Evolutionary conservation across 2,113 vertebrate genomes (phyloP).

Genomic region (Hippocampus abdominalis): DNA sequence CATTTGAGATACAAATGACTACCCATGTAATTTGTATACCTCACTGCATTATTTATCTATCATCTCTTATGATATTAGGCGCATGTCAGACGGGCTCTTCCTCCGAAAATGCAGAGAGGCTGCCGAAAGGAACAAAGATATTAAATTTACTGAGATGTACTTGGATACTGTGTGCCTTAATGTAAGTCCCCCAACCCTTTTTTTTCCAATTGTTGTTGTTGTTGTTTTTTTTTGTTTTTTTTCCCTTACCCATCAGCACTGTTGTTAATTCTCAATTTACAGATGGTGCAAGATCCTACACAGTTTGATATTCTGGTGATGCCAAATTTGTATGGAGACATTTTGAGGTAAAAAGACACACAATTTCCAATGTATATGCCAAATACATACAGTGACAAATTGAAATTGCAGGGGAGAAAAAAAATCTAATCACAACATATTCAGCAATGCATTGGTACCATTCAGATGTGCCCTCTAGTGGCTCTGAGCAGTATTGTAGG

Average conservation of each 20-base stretch:
- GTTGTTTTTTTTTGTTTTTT: not conserved
- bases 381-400: not conserved
- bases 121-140: conserved; percentile 92
- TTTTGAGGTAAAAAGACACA: conserved; percentile 78
- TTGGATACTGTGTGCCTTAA: conserved; percentile 96
- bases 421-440: not conserved
- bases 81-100: conserved; percentile 96
- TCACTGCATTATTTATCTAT: not conserved
- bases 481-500: not conserved
- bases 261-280: conserved; percentile 17
- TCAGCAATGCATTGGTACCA: not conserved
- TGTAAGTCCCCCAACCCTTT: conserved; percentile 67
- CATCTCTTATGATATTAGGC: conserved; percentile 69
- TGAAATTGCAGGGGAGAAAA: not conserved
- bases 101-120: conserved; percentile 91
- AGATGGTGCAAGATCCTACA: conserved; percentile 97
- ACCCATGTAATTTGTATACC: not conserved
- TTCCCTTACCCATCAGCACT: not conserved
- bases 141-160: conserved; percentile 98
- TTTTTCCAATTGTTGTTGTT: not conserved
- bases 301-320: conserved; percentile 95
- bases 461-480: not conserved
- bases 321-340: conserved; percentile 96
- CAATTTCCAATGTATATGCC: not conserved
- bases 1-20: not conserved